Base-by-base conservation (phyloP, 2,797 vertebrate species). In the Ispidina picta region DNA sequence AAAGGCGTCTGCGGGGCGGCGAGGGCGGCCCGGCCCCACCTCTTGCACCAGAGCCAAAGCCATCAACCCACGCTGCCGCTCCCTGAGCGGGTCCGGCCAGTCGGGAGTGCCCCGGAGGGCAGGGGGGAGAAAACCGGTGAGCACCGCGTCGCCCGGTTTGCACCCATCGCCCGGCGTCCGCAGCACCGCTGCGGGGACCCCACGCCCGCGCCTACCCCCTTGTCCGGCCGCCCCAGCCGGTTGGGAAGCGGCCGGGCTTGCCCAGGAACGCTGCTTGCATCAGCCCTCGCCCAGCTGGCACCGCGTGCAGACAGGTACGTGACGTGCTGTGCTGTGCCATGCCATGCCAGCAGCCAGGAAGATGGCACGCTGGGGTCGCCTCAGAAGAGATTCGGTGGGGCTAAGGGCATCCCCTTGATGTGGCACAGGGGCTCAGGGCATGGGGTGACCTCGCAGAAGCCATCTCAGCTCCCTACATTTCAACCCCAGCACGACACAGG, bases 131-230 rank as follows among this genome's bases (percentile, higher is more conserved):
- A 37, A 82, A 75, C 84, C 9, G 69, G 44, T 6, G 31, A 79
- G 23, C 6, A 22, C 85, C 6, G 84, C 68, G 70, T 71, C 51
- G 33, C 79, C 68, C 79, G 49, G 73, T 70, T 90, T 55, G 92
- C 25, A 18, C 37, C 58, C 35, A 18, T 39, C 58, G 20, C 83
- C 87, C 35, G 2, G 93, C 81, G 59, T 94, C 90, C 83, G 17
- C 86, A 83, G 92, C 86, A 85, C 94, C 86, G 86, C 94, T 94
- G 94, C 92, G 85, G 94, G 94, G 76, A 90, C 94, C 90, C 56
- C 62, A 88, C 93, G 22, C 89, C 93, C 28, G 8, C 0, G 26
- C 83, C 39, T 43, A 6, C 25, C 39, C 66, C 49, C 88, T 1
- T 5, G 71, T 43, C 89, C 4, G 14, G 94, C 91, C 1, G 86